Conservation (phyloP, 1,140 invertebrate genomes). For the Heliconius himera region DNA sequence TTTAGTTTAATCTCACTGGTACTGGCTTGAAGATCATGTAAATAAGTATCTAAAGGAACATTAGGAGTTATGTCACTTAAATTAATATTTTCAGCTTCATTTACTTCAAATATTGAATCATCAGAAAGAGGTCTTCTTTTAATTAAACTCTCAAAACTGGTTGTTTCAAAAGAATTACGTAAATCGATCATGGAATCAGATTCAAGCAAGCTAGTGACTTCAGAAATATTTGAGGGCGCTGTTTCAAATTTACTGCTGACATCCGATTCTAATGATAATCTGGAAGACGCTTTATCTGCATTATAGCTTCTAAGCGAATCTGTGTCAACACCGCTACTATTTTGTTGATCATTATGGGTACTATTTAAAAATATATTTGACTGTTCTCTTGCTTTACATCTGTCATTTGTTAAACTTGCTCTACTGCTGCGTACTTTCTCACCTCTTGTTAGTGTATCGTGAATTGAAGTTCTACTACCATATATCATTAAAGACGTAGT, state of each 20-base stretch:
- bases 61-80: conserved; percentile 77
- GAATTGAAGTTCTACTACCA: conserved; percentile 79
- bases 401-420: conserved; percentile 70
- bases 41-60: conserved; percentile 83
- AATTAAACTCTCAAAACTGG: conserved; percentile 84
- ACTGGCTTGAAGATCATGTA: conserved; percentile 83
- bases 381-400: conserved; percentile 56
- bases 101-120: conserved; percentile 85
- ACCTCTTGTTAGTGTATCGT: conserved; percentile 79
- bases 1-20: conserved; percentile 44
- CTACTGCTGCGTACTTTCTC: conserved; percentile 78
- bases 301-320: conserved; percentile 79
- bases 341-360: conserved; percentile 65
- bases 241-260: conserved; percentile 80
- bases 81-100: conserved; percentile 81
- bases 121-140: conserved; percentile 88
- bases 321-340: conserved; percentile 69
- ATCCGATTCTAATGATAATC: conserved; percentile 78
- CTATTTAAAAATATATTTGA: conserved; percentile 58
- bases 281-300: conserved; percentile 76
- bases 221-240: conserved; percentile 65
- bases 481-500: conserved; percentile 81
- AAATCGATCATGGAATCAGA: conserved; percentile 79
- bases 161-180: conserved; percentile 69
- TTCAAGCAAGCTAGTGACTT: conserved; percentile 70